Conservation (phyloP, 2,888 invertebrate genomes). For the Aporophyla lueneburgensis region DNA sequence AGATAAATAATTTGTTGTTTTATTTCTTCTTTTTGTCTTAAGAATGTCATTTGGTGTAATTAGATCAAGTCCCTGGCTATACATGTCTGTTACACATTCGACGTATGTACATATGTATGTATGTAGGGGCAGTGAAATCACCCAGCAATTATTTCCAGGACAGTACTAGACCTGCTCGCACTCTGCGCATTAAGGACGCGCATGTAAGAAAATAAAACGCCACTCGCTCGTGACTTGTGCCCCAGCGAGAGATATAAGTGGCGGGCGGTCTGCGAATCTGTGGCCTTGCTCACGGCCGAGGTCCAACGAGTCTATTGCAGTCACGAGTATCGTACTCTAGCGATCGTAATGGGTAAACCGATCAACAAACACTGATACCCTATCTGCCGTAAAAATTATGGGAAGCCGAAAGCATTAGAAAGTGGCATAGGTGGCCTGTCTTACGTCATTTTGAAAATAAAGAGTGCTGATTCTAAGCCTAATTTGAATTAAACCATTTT, state of each 20-base stretch:
- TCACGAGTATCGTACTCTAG: conserved; percentile 17
- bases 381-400: not conserved
- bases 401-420: not conserved
- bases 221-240: not conserved
- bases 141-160: no score
- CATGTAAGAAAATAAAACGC: conserved; percentile 14
- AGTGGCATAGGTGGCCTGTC: not conserved
- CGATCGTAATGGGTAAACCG: conserved; percentile 1
- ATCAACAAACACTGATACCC: not conserved
- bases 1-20: no score
- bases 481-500: not conserved
- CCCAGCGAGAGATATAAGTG: conserved; percentile 13
- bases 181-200: no score
- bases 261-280: conserved; percentile 34
- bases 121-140: no score
- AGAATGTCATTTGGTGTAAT: no score
- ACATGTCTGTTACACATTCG: no score
- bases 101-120: no score
- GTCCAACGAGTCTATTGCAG: conserved; percentile 22
- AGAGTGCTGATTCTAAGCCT: not conserved
- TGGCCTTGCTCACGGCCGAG: conserved; percentile 63
- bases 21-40: no score
- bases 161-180: no score
- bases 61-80: no score
- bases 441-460: no score